Evolutionary conservation across 2,888 invertebrate species (phyloP).

Genomic region (Yponomeuta evonymella): DNA sequence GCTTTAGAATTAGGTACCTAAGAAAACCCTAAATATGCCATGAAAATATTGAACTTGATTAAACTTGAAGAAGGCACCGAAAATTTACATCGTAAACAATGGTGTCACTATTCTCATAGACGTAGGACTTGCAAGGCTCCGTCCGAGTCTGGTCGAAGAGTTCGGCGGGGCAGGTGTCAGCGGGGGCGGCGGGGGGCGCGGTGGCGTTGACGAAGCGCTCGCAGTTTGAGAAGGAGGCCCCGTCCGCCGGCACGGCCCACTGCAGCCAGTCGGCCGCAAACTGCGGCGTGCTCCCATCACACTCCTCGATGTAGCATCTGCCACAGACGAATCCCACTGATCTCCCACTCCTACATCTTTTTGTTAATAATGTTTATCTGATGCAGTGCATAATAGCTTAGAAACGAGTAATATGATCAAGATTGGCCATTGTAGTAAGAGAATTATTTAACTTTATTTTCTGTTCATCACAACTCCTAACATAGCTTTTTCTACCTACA

Average conservation of each 20-base stretch:
- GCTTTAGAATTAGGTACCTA: no score
- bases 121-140: slow-evolving; percentile 40
- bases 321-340: not conserved
- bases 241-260: slow-evolving; percentile 46
- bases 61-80: no score
- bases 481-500: no score
- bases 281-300: slow-evolving; percentile 44
- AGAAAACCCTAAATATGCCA: no score
- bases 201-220: slow-evolving; percentile 40
- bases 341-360: no score
- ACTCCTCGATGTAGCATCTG: slow-evolving; percentile 55
- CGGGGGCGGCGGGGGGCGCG: slow-evolving; percentile 5
- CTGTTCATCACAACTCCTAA: no score
- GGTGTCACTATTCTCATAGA: slow-evolving; percentile 53
- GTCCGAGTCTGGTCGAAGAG: slow-evolving; percentile 43
- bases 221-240: slow-evolving; percentile 46
- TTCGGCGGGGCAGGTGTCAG: slow-evolving; percentile 42
- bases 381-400: no score
- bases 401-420: no score
- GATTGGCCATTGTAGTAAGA: no score
- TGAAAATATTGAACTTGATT: no score
- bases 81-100: slow-evolving; percentile 49
- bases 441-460: no score
- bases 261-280: slow-evolving; percentile 47
- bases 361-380: no score